Evolutionary conservation across 2,797 vertebrate genomes (phyloP).

Genomic region (Protonibea diacanthus): DNA sequence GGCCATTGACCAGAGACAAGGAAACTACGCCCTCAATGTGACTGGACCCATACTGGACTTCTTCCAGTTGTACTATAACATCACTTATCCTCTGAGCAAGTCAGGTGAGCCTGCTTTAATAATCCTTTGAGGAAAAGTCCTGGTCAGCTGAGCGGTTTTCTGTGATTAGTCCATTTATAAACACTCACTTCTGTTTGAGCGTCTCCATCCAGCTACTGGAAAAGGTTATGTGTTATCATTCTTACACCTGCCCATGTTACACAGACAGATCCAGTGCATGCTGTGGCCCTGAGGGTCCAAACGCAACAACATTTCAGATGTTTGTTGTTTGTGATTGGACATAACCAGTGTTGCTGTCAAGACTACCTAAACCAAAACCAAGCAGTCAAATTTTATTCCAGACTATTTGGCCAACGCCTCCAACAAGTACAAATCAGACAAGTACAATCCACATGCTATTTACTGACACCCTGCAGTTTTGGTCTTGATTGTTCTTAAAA

Average conservation of each 20-base stretch:
- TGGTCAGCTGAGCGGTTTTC: not conserved
- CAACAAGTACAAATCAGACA: too few relatives aligned
- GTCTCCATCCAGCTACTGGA: too few relatives aligned
- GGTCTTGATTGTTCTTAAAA: too few relatives aligned
- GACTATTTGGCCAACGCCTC: too few relatives aligned
- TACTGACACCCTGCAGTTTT: too few relatives aligned
- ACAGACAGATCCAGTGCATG: not conserved
- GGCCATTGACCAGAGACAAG: conserved; percentile 81
- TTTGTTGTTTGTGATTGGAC: too few relatives aligned
- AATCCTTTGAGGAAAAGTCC: not conserved
- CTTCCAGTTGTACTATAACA: conserved; percentile 84
- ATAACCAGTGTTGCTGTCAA: too few relatives aligned
- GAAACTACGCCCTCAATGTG: conserved; percentile 82
- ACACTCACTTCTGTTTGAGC: not conserved
- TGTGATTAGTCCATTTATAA: not conserved
- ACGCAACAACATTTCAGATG: too few relatives aligned
- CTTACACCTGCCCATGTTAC: not conserved
- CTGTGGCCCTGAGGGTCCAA: too few relatives aligned
- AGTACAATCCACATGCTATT: too few relatives aligned
- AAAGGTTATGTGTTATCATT: not conserved
- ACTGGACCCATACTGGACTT: conserved; percentile 88
- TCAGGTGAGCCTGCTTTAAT: conserved; percentile 82
- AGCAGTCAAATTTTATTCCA: too few relatives aligned
- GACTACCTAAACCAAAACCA: too few relatives aligned
- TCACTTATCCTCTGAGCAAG: conserved; percentile 88